Evolutionary conservation across 2,888 invertebrate genomes (phyloP).

Genomic region (Leuctra nigra): DNA sequence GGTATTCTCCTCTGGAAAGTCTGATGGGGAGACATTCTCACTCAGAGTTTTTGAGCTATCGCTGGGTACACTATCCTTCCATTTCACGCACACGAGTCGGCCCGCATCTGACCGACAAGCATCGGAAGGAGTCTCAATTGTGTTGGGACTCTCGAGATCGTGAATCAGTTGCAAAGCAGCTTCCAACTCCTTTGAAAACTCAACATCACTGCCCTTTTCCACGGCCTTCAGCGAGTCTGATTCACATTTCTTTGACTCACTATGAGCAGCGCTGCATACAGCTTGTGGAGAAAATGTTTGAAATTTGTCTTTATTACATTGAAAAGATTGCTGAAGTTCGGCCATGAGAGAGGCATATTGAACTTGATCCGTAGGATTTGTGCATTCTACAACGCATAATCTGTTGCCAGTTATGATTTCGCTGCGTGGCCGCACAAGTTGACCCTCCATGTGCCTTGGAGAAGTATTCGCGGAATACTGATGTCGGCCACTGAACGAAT

Average conservation of each 20-base stretch:
- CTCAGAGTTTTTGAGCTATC: slow-evolving; percentile 42
- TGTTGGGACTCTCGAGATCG: slow-evolving; percentile 46
- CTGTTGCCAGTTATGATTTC: slow-evolving; percentile 32
- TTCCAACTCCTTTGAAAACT: slow-evolving; percentile 45
- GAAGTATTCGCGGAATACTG: slow-evolving; percentile 19
- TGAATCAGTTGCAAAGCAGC: slow-evolving; percentile 46
- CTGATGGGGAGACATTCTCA: slow-evolving; percentile 39
- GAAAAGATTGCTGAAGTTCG: slow-evolving; percentile 43
- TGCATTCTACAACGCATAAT: slow-evolving; percentile 1
- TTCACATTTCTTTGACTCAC: slow-evolving; percentile 34
- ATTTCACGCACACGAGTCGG: slow-evolving; percentile 32
- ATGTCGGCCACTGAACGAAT: neutral
- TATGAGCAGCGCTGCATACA: slow-evolving; percentile 35
- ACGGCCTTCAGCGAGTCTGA: slow-evolving; percentile 30
- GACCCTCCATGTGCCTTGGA: slow-evolving; percentile 29
- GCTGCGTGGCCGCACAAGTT: slow-evolving; percentile 37
- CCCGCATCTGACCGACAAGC: slow-evolving; percentile 32
- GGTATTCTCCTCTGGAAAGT: slow-evolving; percentile 35
- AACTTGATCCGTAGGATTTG: slow-evolving; percentile 33
- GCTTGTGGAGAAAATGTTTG: slow-evolving; percentile 37
- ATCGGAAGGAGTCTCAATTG: slow-evolving; percentile 43
- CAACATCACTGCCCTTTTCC: slow-evolving; percentile 41
- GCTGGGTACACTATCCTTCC: slow-evolving; percentile 39
- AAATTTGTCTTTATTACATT: slow-evolving; percentile 38
- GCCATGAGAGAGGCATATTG: slow-evolving; percentile 46